Conservation (phyloP, 2,113 vertebrate species). For the Variabilichromis moorii region DNA sequence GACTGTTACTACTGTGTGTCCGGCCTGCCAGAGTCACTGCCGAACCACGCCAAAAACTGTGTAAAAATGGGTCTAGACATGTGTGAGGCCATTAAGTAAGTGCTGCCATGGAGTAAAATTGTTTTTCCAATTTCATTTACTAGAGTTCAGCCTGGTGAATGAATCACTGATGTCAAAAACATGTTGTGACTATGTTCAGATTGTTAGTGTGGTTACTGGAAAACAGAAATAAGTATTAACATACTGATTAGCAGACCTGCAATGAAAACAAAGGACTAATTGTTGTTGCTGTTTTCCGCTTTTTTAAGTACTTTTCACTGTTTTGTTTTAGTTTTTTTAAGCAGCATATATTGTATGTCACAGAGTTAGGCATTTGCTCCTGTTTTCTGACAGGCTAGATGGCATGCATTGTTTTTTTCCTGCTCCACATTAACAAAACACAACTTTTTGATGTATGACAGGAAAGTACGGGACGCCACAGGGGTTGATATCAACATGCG, state of each 20-base stretch:
- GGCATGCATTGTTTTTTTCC: background rate
- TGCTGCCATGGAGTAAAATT: background rate
- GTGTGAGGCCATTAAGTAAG: constrained; percentile 99
- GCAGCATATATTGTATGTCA: background rate
- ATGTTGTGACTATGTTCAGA: background rate
- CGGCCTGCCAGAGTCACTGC: constrained; percentile 89
- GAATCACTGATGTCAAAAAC: background rate
- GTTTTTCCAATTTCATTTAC: background rate
- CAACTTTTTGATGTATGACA: constrained; percentile 45
- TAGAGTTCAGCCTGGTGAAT: background rate
- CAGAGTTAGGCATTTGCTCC: background rate
- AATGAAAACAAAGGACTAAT: background rate
- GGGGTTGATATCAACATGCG: constrained; percentile 97
- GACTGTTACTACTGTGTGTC: constrained; percentile 99
- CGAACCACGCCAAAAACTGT: constrained; percentile 95
- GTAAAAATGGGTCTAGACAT: constrained; percentile 99
- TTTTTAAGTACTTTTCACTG: background rate
- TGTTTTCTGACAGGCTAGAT: background rate
- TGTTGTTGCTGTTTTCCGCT: background rate
- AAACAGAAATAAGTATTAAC: background rate
- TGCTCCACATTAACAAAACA: background rate
- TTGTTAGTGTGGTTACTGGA: background rate
- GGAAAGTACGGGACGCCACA: constrained; percentile 93
- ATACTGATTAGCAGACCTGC: background rate
- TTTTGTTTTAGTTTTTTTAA: background rate